phyloP scores from a whole-genome alignment of 2,888 invertebrate genomes.

The Drosophila pseudotalamancana region DNA sequence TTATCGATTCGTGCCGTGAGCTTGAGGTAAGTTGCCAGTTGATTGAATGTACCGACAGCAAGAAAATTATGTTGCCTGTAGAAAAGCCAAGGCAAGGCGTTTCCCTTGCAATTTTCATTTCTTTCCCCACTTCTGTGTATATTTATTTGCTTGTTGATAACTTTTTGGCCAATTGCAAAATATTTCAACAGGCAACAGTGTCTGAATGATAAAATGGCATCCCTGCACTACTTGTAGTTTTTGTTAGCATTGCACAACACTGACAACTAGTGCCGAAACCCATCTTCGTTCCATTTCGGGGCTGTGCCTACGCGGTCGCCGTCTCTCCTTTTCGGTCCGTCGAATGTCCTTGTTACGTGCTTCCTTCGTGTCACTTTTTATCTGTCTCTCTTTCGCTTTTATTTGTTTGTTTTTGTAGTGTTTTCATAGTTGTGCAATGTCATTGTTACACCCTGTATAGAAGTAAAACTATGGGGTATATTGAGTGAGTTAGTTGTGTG shows the following conservation, averaged over 20 bases:
- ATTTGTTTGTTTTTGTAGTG: conserved; percentile 15
- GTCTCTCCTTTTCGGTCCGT: conserved; percentile 6
- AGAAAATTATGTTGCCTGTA: no score
- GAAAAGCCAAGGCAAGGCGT: conserved; percentile 1
- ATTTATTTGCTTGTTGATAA: conserved; percentile 54
- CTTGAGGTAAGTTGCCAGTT: conserved; percentile 81
- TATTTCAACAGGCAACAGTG: conserved; percentile 41
- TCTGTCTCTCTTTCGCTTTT: not conserved
- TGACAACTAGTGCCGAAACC: conserved; percentile 15
- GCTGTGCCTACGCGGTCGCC: conserved; percentile 12
- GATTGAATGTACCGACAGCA: conserved; percentile 18
- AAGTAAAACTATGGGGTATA: not conserved
- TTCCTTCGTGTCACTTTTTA: conserved; percentile 22
- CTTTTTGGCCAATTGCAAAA: conserved; percentile 57
- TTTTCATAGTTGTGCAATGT: conserved; percentile 33
- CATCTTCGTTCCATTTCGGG: conserved; percentile 9
- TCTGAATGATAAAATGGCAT: conserved; percentile 21
- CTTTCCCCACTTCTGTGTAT: conserved; percentile 15
- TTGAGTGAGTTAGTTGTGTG: no score
- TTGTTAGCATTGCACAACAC: conserved; percentile 46
- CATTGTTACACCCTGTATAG: conserved; percentile 13
- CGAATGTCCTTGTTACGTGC: conserved; percentile 22
- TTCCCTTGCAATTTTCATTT: not conserved
- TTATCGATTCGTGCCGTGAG: conserved; percentile 83
- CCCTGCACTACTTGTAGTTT: conserved; percentile 48